Evolutionary conservation across 2,113 vertebrate species (phyloP).

Genomic region (Neoarius graeffei): DNA sequence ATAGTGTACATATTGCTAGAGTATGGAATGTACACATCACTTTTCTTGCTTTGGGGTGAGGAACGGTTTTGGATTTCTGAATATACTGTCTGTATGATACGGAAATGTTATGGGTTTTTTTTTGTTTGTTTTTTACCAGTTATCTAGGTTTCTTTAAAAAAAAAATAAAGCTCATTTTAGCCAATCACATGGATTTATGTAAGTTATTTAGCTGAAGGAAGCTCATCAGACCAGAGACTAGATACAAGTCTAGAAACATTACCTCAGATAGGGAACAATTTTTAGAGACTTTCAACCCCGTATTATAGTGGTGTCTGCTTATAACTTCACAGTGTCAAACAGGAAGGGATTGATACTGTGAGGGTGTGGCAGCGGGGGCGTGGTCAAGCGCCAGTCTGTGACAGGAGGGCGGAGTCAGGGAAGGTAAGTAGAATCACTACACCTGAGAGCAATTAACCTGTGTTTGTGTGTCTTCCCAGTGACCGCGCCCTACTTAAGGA

Average conservation of each 20-base stretch:
- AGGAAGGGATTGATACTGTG: background rate
- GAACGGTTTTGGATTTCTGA: background rate
- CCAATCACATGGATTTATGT: background rate
- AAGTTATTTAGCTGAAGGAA: too few relatives aligned
- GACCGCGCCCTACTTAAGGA: too few relatives aligned
- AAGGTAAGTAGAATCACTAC: too few relatives aligned
- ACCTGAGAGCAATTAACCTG: too few relatives aligned
- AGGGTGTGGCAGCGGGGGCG: too few relatives aligned
- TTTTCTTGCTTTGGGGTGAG: background rate
- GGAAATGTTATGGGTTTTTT: background rate
- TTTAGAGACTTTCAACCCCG: background rate
- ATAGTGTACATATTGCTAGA: background rate
- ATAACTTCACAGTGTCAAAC: background rate
- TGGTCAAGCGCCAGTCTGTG: too few relatives aligned
- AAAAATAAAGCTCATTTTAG: background rate
- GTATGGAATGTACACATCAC: background rate
- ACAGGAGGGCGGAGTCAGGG: too few relatives aligned
- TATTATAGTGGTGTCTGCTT: background rate
- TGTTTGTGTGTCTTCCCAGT: too few relatives aligned
- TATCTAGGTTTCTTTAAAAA: background rate
- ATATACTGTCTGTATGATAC: background rate
- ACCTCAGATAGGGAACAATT: background rate
- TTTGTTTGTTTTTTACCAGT: background rate
- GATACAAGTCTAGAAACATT: background rate
- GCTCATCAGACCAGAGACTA: too few relatives aligned